Evolutionary conservation across 2,888 invertebrate genomes (phyloP), one percentile per base, ranked within the genome.

Genomic region (Achlya flavicornis): DNA sequence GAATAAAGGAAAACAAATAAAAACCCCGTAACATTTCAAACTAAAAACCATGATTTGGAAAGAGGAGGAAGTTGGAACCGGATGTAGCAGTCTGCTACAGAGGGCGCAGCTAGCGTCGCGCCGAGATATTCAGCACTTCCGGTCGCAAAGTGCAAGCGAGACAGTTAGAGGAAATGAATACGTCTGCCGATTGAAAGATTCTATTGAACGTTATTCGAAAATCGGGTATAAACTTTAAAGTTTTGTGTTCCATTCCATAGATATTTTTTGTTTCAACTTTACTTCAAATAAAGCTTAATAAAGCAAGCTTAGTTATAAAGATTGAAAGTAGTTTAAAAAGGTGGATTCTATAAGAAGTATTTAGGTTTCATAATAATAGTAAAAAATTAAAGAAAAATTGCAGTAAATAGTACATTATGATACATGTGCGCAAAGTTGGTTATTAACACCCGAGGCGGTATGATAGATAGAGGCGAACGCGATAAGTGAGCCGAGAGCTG

Each of bases 11-110:
- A 78, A 70, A 64, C 76, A 76, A 77, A 85, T 82, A 79, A 81
- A 81, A 76, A 71, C 64, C 67, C 69, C 68, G 75, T 73, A 73
- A 72, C 73, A 66, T 79, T 82, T 74, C 73, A 74, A 80, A 83
- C 81, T 84, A 83, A 86, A 88, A 87, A 83, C 78, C 77, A 77
- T 83, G 78, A 84, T 86, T 87, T 81, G 79, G 82, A 84, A 84
- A 80, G 76, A 81, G 77, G 79, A 84, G 90, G 88, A 90, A 85
- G 87, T 86, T 79, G 76, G 84, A 82, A 87, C 84, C 90, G 91
- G 91, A 91, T 75, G 85, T 75, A 83, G 83, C 89, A 89, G 90
- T 88, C 89, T 89, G 88, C 80, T 80, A 80, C 81, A 85, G 85
- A 81, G 83, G 82, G 76, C 76, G 78, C 78, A 80, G 79, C 74